Evolutionary conservation across 1,140 invertebrate genomes (phyloP).

Genomic region (Forficula auricularia): DNA sequence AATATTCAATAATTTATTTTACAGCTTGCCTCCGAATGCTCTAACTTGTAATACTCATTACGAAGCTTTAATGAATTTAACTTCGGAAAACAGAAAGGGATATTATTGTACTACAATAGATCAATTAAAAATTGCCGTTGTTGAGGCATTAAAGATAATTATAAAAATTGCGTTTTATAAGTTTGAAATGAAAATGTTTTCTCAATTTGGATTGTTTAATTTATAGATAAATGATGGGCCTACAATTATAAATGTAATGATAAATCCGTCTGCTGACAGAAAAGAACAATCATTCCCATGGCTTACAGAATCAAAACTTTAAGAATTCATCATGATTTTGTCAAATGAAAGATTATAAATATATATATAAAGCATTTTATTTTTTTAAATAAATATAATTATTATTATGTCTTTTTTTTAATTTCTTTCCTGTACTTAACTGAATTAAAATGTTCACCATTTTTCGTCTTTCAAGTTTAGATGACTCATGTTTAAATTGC

Average conservation of each 20-base stretch:
- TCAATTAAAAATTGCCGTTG: slow-evolving; percentile 53
- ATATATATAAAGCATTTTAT: too few species aligned
- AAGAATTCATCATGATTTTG: too few species aligned
- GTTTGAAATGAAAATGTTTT: not conserved
- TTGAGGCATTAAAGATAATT: slow-evolving; percentile 38
- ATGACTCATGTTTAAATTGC: too few species aligned
- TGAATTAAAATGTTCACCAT: too few species aligned
- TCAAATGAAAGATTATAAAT: too few species aligned
- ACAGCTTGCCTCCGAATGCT: slow-evolving; percentile 63
- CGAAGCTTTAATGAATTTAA: slow-evolving; percentile 77
- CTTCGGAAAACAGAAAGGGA: slow-evolving; percentile 50
- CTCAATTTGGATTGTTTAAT: slow-evolving; percentile 9
- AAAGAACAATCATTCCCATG: slow-evolving; percentile 81
- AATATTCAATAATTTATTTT: too few species aligned
- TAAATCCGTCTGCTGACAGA: slow-evolving; percentile 68
- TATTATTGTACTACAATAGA: slow-evolving; percentile 56
- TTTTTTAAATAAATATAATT: too few species aligned
- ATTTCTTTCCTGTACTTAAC: too few species aligned
- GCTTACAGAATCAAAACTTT: slow-evolving; percentile 81
- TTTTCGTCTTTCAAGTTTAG: too few species aligned
- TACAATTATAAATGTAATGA: slow-evolving; percentile 79
- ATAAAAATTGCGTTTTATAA: not conserved
- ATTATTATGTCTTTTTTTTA: too few species aligned
- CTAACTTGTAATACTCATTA: slow-evolving; percentile 63
- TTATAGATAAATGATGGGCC: slow-evolving; percentile 45